Conservation (phyloP, 1,140 invertebrate species). For the Thaumetopoea pityocampa region DNA sequence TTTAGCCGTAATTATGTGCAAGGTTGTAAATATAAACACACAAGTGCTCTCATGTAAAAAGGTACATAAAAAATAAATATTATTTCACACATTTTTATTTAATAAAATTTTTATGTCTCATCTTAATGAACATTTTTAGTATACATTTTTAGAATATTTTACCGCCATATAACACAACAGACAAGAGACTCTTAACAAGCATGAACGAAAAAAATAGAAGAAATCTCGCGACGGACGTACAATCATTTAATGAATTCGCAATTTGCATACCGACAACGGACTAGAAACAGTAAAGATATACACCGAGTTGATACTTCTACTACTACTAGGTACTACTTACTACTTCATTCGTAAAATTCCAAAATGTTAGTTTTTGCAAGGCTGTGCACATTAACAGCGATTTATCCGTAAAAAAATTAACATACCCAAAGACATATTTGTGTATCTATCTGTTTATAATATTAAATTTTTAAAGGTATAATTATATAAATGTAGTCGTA, state of each 20-base stretch:
- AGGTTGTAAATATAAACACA: too few relatives aligned
- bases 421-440: too few relatives aligned
- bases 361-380: too few relatives aligned
- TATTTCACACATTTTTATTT: neutral
- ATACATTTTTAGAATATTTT: slow-evolving; percentile 34
- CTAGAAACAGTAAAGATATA: slow-evolving; percentile 32
- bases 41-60: too few relatives aligned
- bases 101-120: neutral
- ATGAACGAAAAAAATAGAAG: slow-evolving; percentile 36
- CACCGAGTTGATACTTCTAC: slow-evolving; percentile 24
- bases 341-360: too few relatives aligned
- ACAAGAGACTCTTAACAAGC: slow-evolving; percentile 53
- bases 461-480: too few relatives aligned
- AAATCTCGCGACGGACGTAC: slow-evolving; percentile 46
- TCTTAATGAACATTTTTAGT: slow-evolving; percentile 13
- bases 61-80: too few relatives aligned
- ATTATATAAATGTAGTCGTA: too few relatives aligned
- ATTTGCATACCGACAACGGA: slow-evolving; percentile 58
- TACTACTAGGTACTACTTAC: neutral
- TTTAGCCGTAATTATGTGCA: too few relatives aligned
- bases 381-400: too few relatives aligned
- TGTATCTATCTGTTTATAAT: too few relatives aligned
- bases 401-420: too few relatives aligned
- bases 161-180: slow-evolving; percentile 26
- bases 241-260: slow-evolving; percentile 67